A percentile compares a stretch with the other conserved stretches of the same genome.
These are phyloP conservation scores for Aurelia sp. DNA, from an alignment of 30 jellyfish, hydroid and myxozoan species.

Conservation along the genomic window DNA sequence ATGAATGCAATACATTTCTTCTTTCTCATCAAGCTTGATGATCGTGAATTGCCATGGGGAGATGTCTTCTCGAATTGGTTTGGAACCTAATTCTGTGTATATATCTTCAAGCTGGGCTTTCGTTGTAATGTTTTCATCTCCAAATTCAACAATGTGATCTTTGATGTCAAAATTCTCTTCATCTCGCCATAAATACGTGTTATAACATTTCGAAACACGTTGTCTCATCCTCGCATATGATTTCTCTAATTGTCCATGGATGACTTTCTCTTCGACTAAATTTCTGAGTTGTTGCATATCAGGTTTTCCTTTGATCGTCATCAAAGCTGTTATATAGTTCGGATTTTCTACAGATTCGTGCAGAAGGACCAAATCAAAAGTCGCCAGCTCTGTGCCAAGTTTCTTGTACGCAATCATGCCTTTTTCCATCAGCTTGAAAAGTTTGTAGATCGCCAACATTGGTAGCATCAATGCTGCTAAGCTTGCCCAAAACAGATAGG, in stretches of 20 bases:
- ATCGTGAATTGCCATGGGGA: conserved; percentile 97
- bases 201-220: conserved; percentile 71
- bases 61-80: conserved; percentile 64
- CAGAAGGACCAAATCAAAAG: conserved; percentile 77
- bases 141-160: conserved; percentile 81
- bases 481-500: conserved; percentile 96
- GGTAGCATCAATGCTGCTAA: conserved; percentile 88
- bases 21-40: conserved; percentile 59
- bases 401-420: conserved; percentile 67
- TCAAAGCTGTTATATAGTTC: conserved; percentile 77
- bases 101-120: conserved; percentile 76
- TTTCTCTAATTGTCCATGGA: conserved; percentile 51
- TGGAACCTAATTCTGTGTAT: conserved; percentile 65
- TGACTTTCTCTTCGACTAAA: conserved; percentile 65
- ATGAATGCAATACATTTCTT: conserved; percentile 74
- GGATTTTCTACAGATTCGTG: conserved; percentile 91
- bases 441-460: conserved; percentile 73
- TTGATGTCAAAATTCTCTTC: conserved; percentile 81
- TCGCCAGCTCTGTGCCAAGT: conserved; percentile 84
- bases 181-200: conserved; percentile 93
- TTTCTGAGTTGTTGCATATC: conserved; percentile 73
- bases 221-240: conserved; percentile 86
- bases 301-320: conserved; percentile 79
- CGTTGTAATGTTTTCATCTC: conserved; percentile 57
- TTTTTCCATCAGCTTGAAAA: conserved; percentile 73